Conservation (phyloP, 2,888 invertebrate genomes). For the Zygogramma bicolorata region DNA sequence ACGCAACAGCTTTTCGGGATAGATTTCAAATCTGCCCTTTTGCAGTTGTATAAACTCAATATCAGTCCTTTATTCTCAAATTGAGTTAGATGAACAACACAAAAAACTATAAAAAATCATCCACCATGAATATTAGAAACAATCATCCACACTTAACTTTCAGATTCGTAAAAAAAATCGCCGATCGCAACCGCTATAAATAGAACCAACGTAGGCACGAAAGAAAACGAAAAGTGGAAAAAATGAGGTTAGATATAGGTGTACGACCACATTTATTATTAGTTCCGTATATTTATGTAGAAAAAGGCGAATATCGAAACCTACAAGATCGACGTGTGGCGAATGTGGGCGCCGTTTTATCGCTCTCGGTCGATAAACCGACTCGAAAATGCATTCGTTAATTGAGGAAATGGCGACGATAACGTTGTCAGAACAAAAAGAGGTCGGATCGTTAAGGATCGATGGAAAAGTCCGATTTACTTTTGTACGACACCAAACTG, state of each 20-base stretch:
- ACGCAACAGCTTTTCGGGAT: no score
- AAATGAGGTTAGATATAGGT: conserved; percentile 21
- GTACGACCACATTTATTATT: conserved; percentile 10
- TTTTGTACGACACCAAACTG: no score
- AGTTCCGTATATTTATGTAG: conserved; percentile 19
- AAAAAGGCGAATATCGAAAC: conserved; percentile 13
- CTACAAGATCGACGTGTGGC: neutral
- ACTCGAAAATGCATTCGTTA: conserved; percentile 11
- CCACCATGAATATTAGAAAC: no score
- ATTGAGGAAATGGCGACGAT: conserved; percentile 18
- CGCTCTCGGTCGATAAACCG: conserved; percentile 4
- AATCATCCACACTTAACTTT: neutral
- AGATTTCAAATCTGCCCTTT: no score
- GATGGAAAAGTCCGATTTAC: neutral
- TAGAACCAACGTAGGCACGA: conserved; percentile 3
- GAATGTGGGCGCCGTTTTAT: conserved; percentile 15
- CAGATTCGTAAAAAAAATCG: neutral
- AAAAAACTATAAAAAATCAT: no score
- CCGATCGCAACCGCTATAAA: neutral
- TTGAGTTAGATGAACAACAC: no score
- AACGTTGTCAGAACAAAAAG: conserved; percentile 7
- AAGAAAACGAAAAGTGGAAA: neutral
- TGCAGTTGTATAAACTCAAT: no score
- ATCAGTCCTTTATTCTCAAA: no score
- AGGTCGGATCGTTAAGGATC: neutral